Percentiles rank a stretch among this genome's conserved stretches.
Conservation (phyloP, 2,113 vertebrate genomes). For the Trichomycterus rosablanca region DNA sequence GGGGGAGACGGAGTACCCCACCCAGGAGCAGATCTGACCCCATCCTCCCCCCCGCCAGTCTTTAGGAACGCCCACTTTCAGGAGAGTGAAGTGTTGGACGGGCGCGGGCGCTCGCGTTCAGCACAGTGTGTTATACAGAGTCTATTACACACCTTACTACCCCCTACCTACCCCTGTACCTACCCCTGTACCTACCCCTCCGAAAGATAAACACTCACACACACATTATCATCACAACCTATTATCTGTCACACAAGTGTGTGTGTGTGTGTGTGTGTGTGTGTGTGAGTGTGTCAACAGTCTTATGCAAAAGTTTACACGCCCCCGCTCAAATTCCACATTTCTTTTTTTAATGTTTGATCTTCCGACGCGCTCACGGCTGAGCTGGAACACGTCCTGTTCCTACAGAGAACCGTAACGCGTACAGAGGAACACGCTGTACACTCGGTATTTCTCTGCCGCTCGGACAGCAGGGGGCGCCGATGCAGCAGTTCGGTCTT, state of each 20-base stretch:
- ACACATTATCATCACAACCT: neutral
- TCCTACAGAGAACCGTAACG: too few species aligned
- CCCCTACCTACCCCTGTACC: too few species aligned
- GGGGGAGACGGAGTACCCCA: slow-evolving; percentile 92
- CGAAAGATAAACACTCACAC: neutral
- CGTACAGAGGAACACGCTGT: too few species aligned
- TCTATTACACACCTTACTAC: too few species aligned
- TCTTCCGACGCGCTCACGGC: too few species aligned
- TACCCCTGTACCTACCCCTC: neutral
- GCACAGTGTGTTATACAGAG: slow-evolving; percentile 7
- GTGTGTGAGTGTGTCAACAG: neutral
- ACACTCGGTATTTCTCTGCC: too few species aligned
- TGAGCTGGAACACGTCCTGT: too few species aligned
- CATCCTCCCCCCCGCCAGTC: slow-evolving; percentile 57
- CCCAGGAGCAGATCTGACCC: slow-evolving; percentile 76
- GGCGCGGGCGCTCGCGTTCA: slow-evolving; percentile 59
- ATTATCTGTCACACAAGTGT: neutral
- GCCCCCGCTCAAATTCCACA: too few species aligned
- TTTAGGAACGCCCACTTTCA: slow-evolving; percentile 42
- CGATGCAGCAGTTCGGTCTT: too few species aligned
- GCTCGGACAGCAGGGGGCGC: too few species aligned
- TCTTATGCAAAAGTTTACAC: too few species aligned
- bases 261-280: slow-evolving; percentile 17
- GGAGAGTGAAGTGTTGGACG: neutral
- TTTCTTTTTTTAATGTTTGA: too few species aligned